Conservation (phyloP, 2,888 invertebrate genomes). For the Morpho helenor region DNA sequence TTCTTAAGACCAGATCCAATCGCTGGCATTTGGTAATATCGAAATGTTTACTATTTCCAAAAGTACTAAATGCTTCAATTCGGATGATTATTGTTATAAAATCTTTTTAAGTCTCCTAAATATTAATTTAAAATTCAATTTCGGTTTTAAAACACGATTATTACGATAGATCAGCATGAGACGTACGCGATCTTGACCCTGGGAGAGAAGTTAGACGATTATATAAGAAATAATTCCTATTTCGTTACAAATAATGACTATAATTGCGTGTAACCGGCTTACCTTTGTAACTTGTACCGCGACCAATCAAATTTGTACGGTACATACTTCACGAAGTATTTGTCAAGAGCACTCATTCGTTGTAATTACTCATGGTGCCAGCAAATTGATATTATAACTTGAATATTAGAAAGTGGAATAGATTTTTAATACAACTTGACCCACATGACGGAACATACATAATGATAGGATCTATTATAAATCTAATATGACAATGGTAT, state of each 20-base stretch:
- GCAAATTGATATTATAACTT: slow-evolving; percentile 68
- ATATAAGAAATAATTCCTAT: neutral
- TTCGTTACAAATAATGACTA: neutral
- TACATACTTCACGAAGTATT: slow-evolving; percentile 69
- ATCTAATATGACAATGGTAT: slow-evolving; percentile 66
- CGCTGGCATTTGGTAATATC: too few relatives aligned
- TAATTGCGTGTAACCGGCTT: slow-evolving; percentile 10
- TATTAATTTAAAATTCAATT: slow-evolving; percentile 1
- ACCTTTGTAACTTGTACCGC: slow-evolving; percentile 36
- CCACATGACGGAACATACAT: slow-evolving; percentile 41
- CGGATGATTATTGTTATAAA: too few relatives aligned
- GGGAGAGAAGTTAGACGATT: neutral
- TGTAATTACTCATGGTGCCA: slow-evolving; percentile 67
- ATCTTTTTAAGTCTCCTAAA: slow-evolving; percentile 10
- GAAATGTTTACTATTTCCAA: too few relatives aligned
- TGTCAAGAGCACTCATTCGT: slow-evolving; percentile 61
- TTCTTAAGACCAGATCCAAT: too few relatives aligned
- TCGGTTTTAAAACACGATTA: slow-evolving; percentile 4
- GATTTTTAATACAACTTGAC: slow-evolving; percentile 39
- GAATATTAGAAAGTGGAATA: slow-evolving; percentile 47
- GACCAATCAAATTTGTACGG: slow-evolving; percentile 66
- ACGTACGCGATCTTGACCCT: slow-evolving; percentile 1
- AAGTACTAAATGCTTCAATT: too few relatives aligned
- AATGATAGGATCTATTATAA: slow-evolving; percentile 59
- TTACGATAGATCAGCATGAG: neutral